Percentiles rank a stretch among this genome's conserved stretches.
Conservation (phyloP, 2,797 vertebrate genomes). For the Caiman crocodilus region DNA sequence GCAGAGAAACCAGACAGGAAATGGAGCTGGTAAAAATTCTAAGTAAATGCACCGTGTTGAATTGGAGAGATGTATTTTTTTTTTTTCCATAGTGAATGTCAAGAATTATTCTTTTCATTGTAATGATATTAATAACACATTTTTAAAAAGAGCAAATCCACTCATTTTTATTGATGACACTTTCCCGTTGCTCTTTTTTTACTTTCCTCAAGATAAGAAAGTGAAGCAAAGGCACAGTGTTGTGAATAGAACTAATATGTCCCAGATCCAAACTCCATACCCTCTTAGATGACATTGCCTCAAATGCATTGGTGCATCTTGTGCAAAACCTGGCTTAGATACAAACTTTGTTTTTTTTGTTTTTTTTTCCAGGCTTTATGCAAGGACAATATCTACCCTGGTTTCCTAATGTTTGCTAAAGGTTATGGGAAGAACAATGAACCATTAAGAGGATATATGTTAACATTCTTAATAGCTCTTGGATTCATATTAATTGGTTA, state of each 20-base stretch:
- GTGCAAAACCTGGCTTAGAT: not conserved
- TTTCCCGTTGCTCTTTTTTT: not conserved
- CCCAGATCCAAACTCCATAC: not conserved
- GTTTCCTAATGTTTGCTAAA: conserved; percentile 93
- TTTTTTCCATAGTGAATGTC: too few species aligned
- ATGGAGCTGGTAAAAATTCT: not conserved
- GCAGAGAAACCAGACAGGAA: not conserved
- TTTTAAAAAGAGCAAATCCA: not conserved
- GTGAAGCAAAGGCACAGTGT: not conserved
- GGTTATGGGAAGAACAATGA: conserved; percentile 99
- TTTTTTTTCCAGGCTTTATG: conserved; percentile 89
- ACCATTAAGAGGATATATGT: conserved; percentile 95
- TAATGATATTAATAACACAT: not conserved
- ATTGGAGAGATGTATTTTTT: not conserved
- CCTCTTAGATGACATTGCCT: not conserved
- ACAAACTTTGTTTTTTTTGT: conserved; percentile 8
- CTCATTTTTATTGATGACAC: not conserved
- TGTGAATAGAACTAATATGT: not conserved
- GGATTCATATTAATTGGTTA: conserved; percentile 98
- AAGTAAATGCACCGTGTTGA: not conserved
- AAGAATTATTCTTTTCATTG: not conserved
- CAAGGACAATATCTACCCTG: conserved; percentile 98
- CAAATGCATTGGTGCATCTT: not conserved
- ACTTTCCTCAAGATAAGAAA: not conserved
- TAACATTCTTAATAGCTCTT: conserved; percentile 95